A percentile compares a stretch with the other conserved stretches of the same genome.
phyloP scores from a whole-genome alignment of 2,888 invertebrate genomes.

The Thereva unica region DNA sequence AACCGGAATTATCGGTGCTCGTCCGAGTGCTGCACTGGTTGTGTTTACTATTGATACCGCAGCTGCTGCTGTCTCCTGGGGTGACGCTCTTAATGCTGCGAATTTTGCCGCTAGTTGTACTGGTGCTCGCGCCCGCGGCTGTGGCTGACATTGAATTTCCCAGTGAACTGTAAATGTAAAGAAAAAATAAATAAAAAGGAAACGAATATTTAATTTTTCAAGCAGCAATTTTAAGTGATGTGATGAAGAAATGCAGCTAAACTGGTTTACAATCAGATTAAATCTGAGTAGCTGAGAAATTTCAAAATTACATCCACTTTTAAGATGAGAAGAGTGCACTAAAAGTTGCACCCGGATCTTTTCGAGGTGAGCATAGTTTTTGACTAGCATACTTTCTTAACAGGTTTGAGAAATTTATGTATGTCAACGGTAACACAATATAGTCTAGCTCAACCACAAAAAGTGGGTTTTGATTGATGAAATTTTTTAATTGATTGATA shows the following conservation, averaged over 20 bases:
- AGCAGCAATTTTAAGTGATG: conserved; percentile 11
- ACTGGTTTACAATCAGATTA: conserved; percentile 18
- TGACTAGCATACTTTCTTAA: conserved; percentile 24
- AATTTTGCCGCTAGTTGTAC: conserved; percentile 2
- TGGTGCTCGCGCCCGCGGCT: neutral
- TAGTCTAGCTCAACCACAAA: too few relatives aligned
- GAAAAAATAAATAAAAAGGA: conserved; percentile 17
- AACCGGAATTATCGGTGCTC: conserved; percentile 19
- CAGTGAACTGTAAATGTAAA: conserved; percentile 34
- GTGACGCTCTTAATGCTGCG: neutral
- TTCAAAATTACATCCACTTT: neutral
- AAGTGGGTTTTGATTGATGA: too few relatives aligned
- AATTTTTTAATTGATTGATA: too few relatives aligned
- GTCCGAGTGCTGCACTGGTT: neutral
- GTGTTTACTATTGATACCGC: neutral
- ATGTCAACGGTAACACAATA: too few relatives aligned
- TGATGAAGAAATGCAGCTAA: conserved; percentile 22
- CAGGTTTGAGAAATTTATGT: conserved; percentile 10
- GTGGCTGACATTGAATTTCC: conserved; percentile 36
- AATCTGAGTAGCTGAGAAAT: conserved; percentile 15
- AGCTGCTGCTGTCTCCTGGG: neutral
- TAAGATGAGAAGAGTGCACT: conserved; percentile 7
- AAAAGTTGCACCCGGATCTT: conserved; percentile 8
- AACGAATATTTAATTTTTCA: neutral
- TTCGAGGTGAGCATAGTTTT: neutral